phyloP scores from a whole-genome alignment of 2,888 invertebrate species.

The Pherbina coryleti region DNA sequence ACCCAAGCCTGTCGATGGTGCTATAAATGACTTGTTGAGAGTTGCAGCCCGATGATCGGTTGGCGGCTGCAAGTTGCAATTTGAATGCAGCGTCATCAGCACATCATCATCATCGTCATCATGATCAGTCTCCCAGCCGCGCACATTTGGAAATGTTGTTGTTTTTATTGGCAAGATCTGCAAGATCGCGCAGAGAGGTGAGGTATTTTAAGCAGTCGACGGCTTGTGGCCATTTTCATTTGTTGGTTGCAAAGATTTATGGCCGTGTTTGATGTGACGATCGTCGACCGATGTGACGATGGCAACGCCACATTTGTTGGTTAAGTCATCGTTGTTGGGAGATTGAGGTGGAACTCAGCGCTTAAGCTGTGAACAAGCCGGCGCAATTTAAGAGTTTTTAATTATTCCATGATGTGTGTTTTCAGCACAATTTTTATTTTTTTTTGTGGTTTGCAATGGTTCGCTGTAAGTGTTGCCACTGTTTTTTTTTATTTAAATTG shows the following conservation, averaged over 20 bases:
- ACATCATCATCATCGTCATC: conserved; percentile 24
- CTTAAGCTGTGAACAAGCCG: conserved; percentile 33
- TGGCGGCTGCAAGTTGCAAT: not conserved
- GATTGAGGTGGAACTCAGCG: not conserved
- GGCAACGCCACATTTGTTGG: conserved; percentile 19
- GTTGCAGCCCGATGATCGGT: not conserved
- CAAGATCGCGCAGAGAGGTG: not conserved
- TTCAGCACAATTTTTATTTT: no score
- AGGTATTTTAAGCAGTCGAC: not conserved
- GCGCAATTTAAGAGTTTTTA: conserved; percentile 43
- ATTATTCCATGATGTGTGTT: conserved; percentile 29
- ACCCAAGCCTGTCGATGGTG: conserved; percentile 13
- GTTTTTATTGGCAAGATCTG: not conserved
- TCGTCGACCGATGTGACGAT: conserved; percentile 51
- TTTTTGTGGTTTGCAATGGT: no score
- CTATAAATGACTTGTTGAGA: conserved; percentile 1
- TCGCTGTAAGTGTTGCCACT: no score
- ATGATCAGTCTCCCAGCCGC: not conserved
- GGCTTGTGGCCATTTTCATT: conserved; percentile 52
- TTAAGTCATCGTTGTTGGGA: not conserved
- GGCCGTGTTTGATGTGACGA: conserved; percentile 66
- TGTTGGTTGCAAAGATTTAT: conserved; percentile 67
- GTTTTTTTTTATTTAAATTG: no score
- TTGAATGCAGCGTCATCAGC: conserved; percentile 20
- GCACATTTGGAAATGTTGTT: not conserved